phyloP scores from a whole-genome alignment of 1,140 invertebrate genomes.

The Nylanderia fulva region DNA sequence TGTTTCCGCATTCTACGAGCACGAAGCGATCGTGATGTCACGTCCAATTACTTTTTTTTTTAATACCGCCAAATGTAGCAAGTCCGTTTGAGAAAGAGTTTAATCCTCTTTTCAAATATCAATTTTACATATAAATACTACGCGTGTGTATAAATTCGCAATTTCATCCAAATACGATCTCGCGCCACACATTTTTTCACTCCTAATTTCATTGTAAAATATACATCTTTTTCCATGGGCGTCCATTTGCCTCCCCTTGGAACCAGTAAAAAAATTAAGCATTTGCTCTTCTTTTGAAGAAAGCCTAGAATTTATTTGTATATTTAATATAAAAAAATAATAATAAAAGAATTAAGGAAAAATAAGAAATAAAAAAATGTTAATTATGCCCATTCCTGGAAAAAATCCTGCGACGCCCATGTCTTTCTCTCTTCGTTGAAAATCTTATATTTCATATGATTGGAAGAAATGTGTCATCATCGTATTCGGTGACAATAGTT shows the following conservation, averaged over 20 bases:
- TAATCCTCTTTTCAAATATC: not conserved
- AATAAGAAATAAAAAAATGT: too few species aligned
- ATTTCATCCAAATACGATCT: not conserved
- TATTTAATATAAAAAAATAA: too few species aligned
- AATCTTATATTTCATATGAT: not conserved
- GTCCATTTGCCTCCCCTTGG: too few species aligned
- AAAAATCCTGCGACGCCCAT: too few species aligned
- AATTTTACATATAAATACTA: not conserved
- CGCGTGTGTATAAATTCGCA: not conserved
- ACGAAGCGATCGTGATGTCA: constrained; percentile 14
- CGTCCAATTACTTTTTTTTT: not conserved
- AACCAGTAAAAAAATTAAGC: too few species aligned
- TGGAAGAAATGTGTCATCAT: too few species aligned
- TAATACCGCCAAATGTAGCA: not conserved
- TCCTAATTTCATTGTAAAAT: not conserved
- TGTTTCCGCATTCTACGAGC: constrained; percentile 36
- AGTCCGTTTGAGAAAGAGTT: not conserved
- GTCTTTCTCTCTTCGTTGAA: not conserved
- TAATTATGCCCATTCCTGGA: too few species aligned
- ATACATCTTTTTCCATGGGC: too few species aligned
- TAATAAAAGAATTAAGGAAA: too few species aligned
- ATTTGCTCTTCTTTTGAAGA: too few species aligned
- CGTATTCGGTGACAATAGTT: not conserved
- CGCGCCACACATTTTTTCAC: not conserved
- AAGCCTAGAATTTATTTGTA: too few species aligned